Conservation (phyloP, 2,113 vertebrate genomes). For the Sitta europaea region DNA sequence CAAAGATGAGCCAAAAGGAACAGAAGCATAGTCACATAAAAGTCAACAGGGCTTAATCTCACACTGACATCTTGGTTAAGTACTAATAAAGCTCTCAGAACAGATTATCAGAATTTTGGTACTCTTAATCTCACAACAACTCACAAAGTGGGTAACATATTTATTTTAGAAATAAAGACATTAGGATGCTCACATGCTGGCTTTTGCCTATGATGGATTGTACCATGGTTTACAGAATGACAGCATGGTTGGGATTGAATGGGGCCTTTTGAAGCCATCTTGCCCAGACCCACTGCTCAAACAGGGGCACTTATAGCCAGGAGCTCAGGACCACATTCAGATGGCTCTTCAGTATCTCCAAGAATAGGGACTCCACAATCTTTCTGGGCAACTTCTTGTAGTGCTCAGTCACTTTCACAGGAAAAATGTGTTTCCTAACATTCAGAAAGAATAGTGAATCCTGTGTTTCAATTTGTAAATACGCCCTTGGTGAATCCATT, state of each 20-base stretch:
- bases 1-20: background rate
- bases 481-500: background rate
- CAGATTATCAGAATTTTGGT: background rate
- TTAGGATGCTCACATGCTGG: background rate
- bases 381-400: background rate
- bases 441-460: background rate
- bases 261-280: background rate
- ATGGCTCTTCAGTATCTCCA: background rate
- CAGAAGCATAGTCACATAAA: background rate
- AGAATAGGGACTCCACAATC: background rate
- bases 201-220: background rate
- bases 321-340: background rate
- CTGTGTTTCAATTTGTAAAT: background rate
- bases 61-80: background rate
- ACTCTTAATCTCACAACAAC: background rate
- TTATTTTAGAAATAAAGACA: background rate
- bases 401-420: background rate
- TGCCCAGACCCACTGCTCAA: background rate
- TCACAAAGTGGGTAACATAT: accelerated
- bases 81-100: background rate
- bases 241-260: background rate
- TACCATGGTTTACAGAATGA: background rate
- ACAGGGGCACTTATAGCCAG: background rate
- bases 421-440: background rate
- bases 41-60: background rate